Evolutionary conservation across 2,797 vertebrate species (phyloP).

Genomic region (Sebastes aleutianus): DNA sequence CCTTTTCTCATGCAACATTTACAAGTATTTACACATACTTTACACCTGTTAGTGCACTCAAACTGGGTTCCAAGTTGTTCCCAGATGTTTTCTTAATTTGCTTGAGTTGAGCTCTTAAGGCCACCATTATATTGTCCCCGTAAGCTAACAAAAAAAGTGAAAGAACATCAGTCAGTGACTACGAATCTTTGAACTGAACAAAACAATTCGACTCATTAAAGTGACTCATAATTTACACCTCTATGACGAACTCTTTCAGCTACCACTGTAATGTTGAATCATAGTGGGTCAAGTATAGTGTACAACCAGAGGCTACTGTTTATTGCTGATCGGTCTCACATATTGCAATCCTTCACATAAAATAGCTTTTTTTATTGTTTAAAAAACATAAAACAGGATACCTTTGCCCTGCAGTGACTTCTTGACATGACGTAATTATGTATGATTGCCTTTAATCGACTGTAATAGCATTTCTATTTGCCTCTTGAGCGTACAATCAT

Average conservation of each 20-base stretch:
- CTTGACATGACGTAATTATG: not conserved
- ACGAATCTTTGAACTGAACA: not conserved
- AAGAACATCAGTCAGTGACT: not conserved
- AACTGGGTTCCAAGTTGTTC: too few relatives aligned
- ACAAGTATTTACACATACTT: too few relatives aligned
- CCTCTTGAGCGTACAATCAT: not conserved
- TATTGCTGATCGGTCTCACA: not conserved
- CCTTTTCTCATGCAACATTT: too few relatives aligned
- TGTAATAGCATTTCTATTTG: not conserved
- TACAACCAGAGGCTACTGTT: not conserved
- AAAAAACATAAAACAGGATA: not conserved
- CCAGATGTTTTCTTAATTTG: not conserved
- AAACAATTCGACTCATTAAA: not conserved
- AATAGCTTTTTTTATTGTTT: not conserved
- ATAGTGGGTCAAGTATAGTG: not conserved
- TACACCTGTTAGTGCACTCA: too few relatives aligned
- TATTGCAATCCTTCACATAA: not conserved
- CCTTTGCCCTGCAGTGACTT: not conserved
- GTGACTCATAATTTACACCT: not conserved
- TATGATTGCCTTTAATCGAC: not conserved
- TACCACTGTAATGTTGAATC: not conserved
- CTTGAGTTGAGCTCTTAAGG: not conserved
- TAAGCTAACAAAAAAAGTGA: too few relatives aligned
- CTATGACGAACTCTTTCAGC: not conserved
- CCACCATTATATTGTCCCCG: too few relatives aligned